A percentile compares a stretch with the other conserved stretches of the same genome.
phyloP scores from a whole-genome alignment of 2,797 vertebrate genomes.

The Toxotes lorentzi region DNA sequence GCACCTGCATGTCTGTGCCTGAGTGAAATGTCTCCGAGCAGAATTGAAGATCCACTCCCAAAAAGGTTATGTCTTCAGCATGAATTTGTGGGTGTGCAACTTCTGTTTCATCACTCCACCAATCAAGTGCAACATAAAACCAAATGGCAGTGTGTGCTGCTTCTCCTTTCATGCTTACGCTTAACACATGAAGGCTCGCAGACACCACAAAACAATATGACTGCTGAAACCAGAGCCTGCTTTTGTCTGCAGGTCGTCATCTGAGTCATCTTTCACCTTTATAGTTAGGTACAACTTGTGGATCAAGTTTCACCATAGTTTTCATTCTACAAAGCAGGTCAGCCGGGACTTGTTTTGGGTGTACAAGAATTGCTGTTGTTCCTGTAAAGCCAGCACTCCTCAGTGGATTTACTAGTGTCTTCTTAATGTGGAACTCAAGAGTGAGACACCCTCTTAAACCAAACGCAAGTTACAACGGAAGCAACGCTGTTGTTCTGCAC shows the following conservation, averaged over 20 bases:
- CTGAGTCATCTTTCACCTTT: slow-evolving; percentile 31
- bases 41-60: slow-evolving; percentile 49
- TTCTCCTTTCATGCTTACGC: slow-evolving; percentile 16
- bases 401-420: slow-evolving; percentile 38
- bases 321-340: slow-evolving; percentile 25
- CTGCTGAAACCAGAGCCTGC: slow-evolving; percentile 60
- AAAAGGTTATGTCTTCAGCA: slow-evolving; percentile 48
- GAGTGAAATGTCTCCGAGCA: slow-evolving; percentile 52
- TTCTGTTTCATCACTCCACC: slow-evolving; percentile 52
- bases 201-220: slow-evolving; percentile 28
- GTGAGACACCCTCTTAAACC: slow-evolving; percentile 29
- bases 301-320: slow-evolving; percentile 65
- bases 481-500: slow-evolving; percentile 22
- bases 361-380: slow-evolving; percentile 20
- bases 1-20: slow-evolving; percentile 35
- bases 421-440: slow-evolving; percentile 32
- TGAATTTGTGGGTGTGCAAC: slow-evolving; percentile 42
- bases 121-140: slow-evolving; percentile 23
- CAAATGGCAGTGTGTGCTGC: slow-evolving; percentile 26
- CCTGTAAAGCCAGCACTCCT: slow-evolving; percentile 23
- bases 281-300: slow-evolving; percentile 31
- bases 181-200: slow-evolving; percentile 14
- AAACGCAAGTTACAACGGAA: slow-evolving; percentile 30
- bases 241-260: slow-evolving; percentile 50
- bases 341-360: slow-evolving; percentile 1